phyloP scores from a whole-genome alignment of 2,888 invertebrate genomes.

The Drosophila mulleri region DNA sequence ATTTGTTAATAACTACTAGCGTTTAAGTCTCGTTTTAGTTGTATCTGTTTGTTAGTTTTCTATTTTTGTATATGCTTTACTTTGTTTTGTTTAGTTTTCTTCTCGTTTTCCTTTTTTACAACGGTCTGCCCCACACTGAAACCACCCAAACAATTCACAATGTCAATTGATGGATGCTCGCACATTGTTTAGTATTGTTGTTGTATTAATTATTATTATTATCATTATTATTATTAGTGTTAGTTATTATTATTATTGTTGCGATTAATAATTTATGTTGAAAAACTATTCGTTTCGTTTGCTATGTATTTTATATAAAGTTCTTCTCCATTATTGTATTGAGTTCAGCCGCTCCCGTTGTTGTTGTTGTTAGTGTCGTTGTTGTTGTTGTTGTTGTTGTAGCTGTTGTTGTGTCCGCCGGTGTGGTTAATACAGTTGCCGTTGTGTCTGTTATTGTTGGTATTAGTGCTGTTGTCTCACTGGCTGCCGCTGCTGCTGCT shows the following conservation, averaged over 20 bases:
- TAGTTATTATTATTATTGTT: conserved; percentile 40
- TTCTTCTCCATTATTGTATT: conserved; percentile 61
- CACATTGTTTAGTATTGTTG: conserved; percentile 30
- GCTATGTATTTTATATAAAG: conserved; percentile 56
- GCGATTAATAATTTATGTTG: conserved; percentile 52
- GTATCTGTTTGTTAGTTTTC: conserved; percentile 28
- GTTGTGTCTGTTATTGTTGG: conserved; percentile 51
- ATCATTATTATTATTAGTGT: conserved; percentile 14
- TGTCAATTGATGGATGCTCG: conserved; percentile 48
- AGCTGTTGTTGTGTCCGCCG: conserved; percentile 28
- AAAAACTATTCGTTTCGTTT: conserved; percentile 58
- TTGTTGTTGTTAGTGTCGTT: conserved; percentile 34
- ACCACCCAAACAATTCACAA: conserved; percentile 42
- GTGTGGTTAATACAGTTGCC: conserved; percentile 18
- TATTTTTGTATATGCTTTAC: conserved; percentile 18
- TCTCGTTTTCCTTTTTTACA: conserved; percentile 46
- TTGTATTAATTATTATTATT: conserved; percentile 25
- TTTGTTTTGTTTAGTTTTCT: conserved; percentile 8
- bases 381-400: conserved; percentile 35
- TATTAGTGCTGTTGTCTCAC: conserved; percentile 31
- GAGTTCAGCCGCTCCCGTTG: conserved; percentile 63
- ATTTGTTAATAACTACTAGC: conserved; percentile 42
- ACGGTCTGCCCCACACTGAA: conserved; percentile 36
- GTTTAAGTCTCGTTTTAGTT: conserved; percentile 55
- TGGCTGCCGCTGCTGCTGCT: conserved; percentile 5